A percentile compares a stretch with the other conserved stretches of the same genome.
phyloP scores from a whole-genome alignment of 2,888 invertebrate species.

The Chrysodeixis includens region DNA sequence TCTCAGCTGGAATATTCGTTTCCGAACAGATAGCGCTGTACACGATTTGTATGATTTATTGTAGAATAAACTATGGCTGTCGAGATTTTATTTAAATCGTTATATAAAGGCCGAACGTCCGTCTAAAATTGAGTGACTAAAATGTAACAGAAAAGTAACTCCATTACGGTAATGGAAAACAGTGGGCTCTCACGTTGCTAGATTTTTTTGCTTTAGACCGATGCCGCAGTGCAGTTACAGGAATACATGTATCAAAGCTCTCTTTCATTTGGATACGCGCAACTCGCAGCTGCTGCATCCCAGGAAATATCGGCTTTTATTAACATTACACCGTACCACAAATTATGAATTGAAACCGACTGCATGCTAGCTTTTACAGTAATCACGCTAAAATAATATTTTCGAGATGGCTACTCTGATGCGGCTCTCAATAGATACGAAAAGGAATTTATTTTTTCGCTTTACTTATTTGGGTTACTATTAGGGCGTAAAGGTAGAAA shows the following conservation, averaged over 20 bases:
- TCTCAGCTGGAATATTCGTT: conserved; percentile 52
- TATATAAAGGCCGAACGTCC: conserved; percentile 49
- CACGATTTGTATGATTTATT: conserved; percentile 49
- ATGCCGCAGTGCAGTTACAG: conserved; percentile 85
- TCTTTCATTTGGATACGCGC: conserved; percentile 81
- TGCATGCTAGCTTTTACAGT: conserved; percentile 58
- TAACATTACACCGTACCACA: conserved; percentile 74
- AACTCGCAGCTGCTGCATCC: conserved; percentile 67
- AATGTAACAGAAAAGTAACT: conserved; percentile 80
- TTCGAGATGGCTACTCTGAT: conserved; percentile 23
- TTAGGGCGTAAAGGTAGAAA: conserved; percentile 15
- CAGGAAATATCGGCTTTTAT: conserved; percentile 79
- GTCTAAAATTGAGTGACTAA: conserved; percentile 73
- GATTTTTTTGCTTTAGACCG: conserved; percentile 75
- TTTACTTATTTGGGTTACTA: conserved; percentile 4
- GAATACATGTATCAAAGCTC: conserved; percentile 84
- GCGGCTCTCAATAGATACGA: conserved; percentile 14
- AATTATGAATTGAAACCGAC: conserved; percentile 70
- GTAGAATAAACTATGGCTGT: conserved; percentile 51
- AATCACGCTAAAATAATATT: conserved; percentile 58
- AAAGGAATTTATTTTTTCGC: conserved; percentile 24
- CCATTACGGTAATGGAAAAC: conserved; percentile 86
- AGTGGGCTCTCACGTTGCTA: conserved; percentile 78
- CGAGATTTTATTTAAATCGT: conserved; percentile 47
- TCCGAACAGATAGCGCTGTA: conserved; percentile 43